Percentiles rank a stretch among this genome's conserved stretches.
phyloP scores from a whole-genome alignment of 2,888 invertebrate genomes.

The Ormia ochracea region DNA sequence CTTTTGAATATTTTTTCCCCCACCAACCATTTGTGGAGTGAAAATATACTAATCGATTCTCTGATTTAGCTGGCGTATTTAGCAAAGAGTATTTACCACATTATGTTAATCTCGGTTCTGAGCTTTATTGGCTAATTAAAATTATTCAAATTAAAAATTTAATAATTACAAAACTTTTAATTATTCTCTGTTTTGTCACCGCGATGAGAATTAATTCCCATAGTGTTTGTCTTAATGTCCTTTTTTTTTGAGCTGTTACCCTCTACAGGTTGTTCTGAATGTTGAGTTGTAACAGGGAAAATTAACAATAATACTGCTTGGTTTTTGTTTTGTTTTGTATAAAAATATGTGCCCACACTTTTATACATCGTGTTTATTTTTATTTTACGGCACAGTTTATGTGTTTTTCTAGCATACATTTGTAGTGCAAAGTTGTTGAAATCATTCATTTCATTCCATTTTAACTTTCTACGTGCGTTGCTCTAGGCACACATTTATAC shows the following conservation, averaged over 20 bases:
- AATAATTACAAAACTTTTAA: too few relatives aligned
- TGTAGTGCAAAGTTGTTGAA: slow-evolving; percentile 37
- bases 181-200: too few relatives aligned
- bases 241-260: background rate
- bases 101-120: too few relatives aligned
- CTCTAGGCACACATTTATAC: slow-evolving; percentile 37
- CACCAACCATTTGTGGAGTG: too few relatives aligned
- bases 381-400: background rate
- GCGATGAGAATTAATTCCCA: background rate
- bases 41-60: too few relatives aligned
- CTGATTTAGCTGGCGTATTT: too few relatives aligned
- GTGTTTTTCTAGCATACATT: background rate
- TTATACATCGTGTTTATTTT: background rate
- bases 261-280: slow-evolving; percentile 45
- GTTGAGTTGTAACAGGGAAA: background rate
- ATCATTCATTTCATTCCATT: slow-evolving; percentile 12
- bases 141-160: too few relatives aligned
- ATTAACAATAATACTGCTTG: slow-evolving; percentile 13
- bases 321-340: background rate
- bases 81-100: too few relatives aligned
- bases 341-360: too few relatives aligned
- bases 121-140: too few relatives aligned
- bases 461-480: background rate
- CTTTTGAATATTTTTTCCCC: too few relatives aligned
- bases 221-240: background rate